These are phyloP conservation scores for Trochalopteron elliotii DNA, from an alignment of 2,113 vertebrate species.

Conservation along the genomic window DNA sequence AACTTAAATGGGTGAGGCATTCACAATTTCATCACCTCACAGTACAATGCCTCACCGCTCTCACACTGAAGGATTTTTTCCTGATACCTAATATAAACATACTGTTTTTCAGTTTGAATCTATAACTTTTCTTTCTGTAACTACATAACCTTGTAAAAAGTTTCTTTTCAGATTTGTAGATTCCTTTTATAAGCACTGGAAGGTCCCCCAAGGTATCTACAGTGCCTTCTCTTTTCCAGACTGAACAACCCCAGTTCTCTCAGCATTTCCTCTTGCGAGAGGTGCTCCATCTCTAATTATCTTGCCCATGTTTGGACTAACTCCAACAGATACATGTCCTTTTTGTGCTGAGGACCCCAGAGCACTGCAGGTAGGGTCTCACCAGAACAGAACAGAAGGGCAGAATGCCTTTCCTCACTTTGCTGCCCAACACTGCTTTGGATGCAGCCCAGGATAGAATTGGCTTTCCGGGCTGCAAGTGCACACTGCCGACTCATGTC, in stretches of 20 bases:
- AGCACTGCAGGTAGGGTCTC: not conserved
- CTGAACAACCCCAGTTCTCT: not conserved
- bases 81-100: accelerated
- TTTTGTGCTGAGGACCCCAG: not conserved
- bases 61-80: too few relatives aligned
- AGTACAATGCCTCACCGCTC: not conserved
- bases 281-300: not conserved
- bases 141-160: not conserved
- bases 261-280: not conserved
- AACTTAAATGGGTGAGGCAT: not conserved
- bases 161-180: accelerated
- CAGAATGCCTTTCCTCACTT: not conserved
- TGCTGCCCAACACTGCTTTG: not conserved
- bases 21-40: not conserved
- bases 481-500: accelerated
- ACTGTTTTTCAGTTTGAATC: accelerated
- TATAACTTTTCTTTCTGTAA: accelerated
- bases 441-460: not conserved
- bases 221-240: not conserved
- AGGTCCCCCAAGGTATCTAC: accelerated
- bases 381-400: not conserved
- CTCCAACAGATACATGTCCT: not conserved
- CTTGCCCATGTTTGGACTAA: accelerated
- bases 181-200: accelerated
- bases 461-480: not conserved